Conservation (phyloP, 2,797 vertebrate species). For the Apogon hyalosoma region DNA sequence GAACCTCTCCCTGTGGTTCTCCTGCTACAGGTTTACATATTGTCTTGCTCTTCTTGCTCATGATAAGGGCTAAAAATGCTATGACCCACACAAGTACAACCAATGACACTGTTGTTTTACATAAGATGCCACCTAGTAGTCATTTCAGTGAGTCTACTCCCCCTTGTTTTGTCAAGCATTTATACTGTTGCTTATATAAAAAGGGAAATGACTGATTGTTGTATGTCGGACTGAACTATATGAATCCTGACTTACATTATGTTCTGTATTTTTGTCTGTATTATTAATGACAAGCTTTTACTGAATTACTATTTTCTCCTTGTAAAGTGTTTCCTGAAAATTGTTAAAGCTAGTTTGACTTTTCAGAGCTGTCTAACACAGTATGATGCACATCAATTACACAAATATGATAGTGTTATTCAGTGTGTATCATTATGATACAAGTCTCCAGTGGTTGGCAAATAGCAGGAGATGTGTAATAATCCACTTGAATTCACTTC, state of each 20-base stretch:
- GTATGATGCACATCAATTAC: background rate
- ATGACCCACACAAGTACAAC: too few relatives aligned
- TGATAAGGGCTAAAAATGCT: too few relatives aligned
- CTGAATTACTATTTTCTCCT: background rate
- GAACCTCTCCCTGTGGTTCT: too few relatives aligned
- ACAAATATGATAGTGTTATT: background rate
- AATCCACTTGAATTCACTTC: background rate
- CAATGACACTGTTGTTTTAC: too few relatives aligned
- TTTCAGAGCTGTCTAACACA: background rate
- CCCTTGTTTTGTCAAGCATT: background rate
- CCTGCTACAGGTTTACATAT: too few relatives aligned
- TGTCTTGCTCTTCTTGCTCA: too few relatives aligned
- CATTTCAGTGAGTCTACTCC: background rate
- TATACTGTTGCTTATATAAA: background rate
- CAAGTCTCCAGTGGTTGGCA: background rate
- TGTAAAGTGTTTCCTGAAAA: background rate
- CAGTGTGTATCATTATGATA: background rate
- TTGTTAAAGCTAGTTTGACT: background rate
- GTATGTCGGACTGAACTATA: conserved; percentile 11
- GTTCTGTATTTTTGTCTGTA: background rate
- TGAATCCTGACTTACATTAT: background rate
- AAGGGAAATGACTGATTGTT: background rate
- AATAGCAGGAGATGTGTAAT: background rate
- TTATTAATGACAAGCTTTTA: conserved; percentile 2
- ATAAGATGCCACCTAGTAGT: too few relatives aligned